phyloP scores from a whole-genome alignment of 92 coral and sea anemone genomes.

The Umimayanthus chanpuru region DNA sequence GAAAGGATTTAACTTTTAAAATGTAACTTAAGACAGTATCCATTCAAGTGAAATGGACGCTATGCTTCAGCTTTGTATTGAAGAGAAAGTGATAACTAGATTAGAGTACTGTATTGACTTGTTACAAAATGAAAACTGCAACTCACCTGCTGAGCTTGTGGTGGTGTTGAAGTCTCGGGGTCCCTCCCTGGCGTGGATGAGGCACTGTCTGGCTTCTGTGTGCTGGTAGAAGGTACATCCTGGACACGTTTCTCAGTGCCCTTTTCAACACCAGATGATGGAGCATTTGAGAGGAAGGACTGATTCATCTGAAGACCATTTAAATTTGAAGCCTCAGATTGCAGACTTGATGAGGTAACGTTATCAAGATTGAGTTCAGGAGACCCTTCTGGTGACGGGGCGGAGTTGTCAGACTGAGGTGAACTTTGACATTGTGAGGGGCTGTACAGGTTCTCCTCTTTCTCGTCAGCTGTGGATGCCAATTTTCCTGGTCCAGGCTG shows the following conservation, averaged over 20 bases:
- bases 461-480: constrained; percentile 42
- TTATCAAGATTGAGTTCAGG: constrained; percentile 89
- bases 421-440: constrained; percentile 54
- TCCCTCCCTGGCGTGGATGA: constrained; percentile 21
- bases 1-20: too few relatives aligned
- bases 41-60: neutral
- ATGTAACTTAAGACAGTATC: too few relatives aligned
- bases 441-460: constrained; percentile 45
- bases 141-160: constrained; percentile 40
- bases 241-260: constrained; percentile 24
- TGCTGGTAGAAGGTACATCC: constrained; percentile 20
- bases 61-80: neutral
- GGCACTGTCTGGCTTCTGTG: constrained; percentile 7
- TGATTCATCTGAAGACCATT: constrained; percentile 60
- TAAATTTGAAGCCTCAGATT: constrained; percentile 67
- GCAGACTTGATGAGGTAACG: constrained; percentile 73
- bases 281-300: constrained; percentile 53
- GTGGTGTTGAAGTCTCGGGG: constrained; percentile 21
- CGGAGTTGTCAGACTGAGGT: constrained; percentile 90
- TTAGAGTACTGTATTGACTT: neutral
- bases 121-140: neutral
- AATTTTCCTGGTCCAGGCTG: constrained; percentile 48
- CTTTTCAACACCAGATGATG: constrained; percentile 8
- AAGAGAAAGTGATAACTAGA: neutral
- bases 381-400: constrained; percentile 97